Conservation (phyloP, 2,113 vertebrate genomes). For the Amazona vittata region DNA sequence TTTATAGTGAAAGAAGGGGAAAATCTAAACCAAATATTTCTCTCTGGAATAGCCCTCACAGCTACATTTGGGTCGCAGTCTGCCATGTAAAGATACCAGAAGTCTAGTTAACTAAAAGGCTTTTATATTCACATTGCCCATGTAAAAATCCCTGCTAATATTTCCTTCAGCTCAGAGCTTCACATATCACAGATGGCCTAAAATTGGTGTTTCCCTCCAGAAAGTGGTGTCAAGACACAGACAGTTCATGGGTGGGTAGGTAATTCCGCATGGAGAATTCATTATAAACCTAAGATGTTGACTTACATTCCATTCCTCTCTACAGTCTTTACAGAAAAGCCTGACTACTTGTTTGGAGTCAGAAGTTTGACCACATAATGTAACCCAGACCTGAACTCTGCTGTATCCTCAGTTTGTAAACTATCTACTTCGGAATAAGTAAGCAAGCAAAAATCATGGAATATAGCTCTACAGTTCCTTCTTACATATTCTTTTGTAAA, state of each 20-base stretch:
- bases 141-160: background rate
- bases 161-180: background rate
- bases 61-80: background rate
- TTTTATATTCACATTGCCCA: background rate
- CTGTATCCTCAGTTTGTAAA: background rate
- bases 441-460: background rate
- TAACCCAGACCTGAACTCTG: background rate
- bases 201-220: background rate
- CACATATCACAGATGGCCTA: background rate
- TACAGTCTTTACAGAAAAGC: background rate
- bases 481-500: background rate
- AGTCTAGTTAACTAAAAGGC: background rate
- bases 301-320: accelerated
- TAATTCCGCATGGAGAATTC: background rate
- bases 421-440: background rate
- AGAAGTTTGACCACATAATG: background rate
- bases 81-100: background rate
- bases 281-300: background rate
- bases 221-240: background rate
- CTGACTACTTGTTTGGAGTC: background rate
- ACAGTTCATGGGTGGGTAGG: background rate
- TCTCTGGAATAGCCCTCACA: background rate
- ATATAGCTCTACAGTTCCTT: background rate
- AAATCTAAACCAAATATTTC: background rate
- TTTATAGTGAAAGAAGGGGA: background rate